Percentiles rank a stretch among this genome's conserved stretches.
These are phyloP conservation scores for Dysidea cf. avara DNA, from an alignment of 37 sponge, comb jelly and placozoan species.

Conservation along the genomic window DNA sequence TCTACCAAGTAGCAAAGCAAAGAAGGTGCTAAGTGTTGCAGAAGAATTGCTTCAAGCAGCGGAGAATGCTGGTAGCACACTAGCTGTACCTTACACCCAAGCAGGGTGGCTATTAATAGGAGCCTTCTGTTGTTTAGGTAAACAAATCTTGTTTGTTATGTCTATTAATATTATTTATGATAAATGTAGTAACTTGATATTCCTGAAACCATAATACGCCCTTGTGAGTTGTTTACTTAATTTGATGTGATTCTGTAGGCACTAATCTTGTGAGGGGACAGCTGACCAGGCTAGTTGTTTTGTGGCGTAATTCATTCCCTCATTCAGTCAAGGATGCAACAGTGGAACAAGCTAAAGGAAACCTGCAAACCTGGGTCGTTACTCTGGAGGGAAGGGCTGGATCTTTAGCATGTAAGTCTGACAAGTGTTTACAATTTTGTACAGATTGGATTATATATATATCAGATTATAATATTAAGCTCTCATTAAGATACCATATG, in stretches of 20 bases:
- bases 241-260: no score
- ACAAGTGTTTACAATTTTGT: neutral
- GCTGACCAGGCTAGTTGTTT: slow-evolving; percentile 61
- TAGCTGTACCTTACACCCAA: slow-evolving; percentile 49
- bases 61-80: slow-evolving; percentile 25
- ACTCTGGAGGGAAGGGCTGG: slow-evolving; percentile 81
- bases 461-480: no score
- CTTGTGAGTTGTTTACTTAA: no score
- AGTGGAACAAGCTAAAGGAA: slow-evolving; percentile 72
- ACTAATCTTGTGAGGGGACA: slow-evolving; percentile 71
- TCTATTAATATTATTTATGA: neutral
- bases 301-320: slow-evolving; percentile 90
- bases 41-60: slow-evolving; percentile 57
- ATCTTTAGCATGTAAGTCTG: slow-evolving; percentile 69
- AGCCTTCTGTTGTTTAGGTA: slow-evolving; percentile 87
- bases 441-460: no score
- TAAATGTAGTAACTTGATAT: no score
- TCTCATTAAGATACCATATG: no score
- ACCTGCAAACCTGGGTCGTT: slow-evolving; percentile 48
- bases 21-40: slow-evolving; percentile 72
- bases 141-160: slow-evolving; percentile 1
- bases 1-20: slow-evolving; percentile 73
- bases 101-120: slow-evolving; percentile 90
- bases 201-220: no score
- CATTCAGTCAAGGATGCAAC: slow-evolving; percentile 86